A percentile compares a stretch with the other conserved stretches of the same genome.
Conservation (phyloP, 2,113 vertebrate genomes). For the Rhinopomastus cyanomelas region DNA sequence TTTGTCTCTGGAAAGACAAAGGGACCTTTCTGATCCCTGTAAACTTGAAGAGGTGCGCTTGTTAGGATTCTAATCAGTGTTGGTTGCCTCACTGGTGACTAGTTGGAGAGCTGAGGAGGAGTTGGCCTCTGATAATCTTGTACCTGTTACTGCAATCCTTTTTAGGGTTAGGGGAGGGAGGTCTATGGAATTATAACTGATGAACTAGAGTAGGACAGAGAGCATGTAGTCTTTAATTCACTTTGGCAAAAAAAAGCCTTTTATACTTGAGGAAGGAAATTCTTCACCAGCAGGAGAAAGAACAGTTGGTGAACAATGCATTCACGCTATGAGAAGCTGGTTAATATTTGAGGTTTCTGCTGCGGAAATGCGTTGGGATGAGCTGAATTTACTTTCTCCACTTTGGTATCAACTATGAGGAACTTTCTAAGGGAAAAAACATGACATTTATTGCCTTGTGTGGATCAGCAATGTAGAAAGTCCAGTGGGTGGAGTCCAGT, state of each 20-base stretch:
- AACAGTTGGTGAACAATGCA: background rate
- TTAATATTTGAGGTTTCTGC: slow-evolving; percentile 25
- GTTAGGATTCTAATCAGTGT: background rate
- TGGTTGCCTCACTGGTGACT: background rate
- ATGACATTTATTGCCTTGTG: background rate
- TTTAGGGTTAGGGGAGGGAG: background rate
- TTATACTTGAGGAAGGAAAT: background rate
- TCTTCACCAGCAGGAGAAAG: background rate
- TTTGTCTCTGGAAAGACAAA: background rate
- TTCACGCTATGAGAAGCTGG: slow-evolving; percentile 1
- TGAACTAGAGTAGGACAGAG: background rate
- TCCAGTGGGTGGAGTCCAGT: background rate
- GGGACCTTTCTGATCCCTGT: background rate
- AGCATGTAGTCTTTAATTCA: background rate
- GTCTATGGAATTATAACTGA: background rate
- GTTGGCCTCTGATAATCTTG: background rate
- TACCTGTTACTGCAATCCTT: background rate
- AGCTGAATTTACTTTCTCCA: background rate
- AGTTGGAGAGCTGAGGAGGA: background rate
- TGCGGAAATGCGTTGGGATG: background rate
- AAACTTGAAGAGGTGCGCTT: background rate
- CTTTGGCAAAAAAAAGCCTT: background rate
- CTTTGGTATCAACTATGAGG: background rate
- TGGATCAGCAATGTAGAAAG: background rate
- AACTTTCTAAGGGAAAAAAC: background rate